Percentiles rank a stretch among this genome's conserved stretches.
These are phyloP conservation scores for Fabriciana adippe DNA, from an alignment of 2,888 invertebrate genomes.

Conservation along the genomic window DNA sequence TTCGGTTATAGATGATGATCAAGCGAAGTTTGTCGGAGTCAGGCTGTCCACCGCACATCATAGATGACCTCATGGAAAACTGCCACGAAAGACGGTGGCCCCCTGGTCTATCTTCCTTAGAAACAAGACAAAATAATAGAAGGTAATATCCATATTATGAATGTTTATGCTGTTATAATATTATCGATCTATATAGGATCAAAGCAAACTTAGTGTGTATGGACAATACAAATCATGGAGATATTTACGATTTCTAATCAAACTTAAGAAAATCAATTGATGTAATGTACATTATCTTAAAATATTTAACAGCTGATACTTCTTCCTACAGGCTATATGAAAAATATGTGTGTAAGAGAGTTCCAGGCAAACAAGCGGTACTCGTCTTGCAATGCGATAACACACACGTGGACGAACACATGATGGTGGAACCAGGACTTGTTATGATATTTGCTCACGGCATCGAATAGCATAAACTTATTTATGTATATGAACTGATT, in stretches of 20 bases:
- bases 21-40: constrained; percentile 95
- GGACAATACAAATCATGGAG: too few species aligned
- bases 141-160: constrained; percentile 73
- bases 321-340: constrained; percentile 85
- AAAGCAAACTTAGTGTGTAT: too few species aligned
- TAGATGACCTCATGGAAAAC: constrained; percentile 98
- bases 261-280: neutral
- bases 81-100: constrained; percentile 98
- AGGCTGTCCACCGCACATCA: constrained; percentile 95
- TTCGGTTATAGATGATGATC: constrained; percentile 89
- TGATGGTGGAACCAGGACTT: constrained; percentile 97
- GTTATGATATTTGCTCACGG: constrained; percentile 99
- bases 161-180: too few species aligned
- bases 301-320: neutral
- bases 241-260: neutral
- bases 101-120: constrained; percentile 93
- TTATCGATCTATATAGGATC: too few species aligned
- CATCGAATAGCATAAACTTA: constrained; percentile 84
- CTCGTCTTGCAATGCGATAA: constrained; percentile 97
- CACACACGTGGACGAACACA: constrained; percentile 96
- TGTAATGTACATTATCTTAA: neutral
- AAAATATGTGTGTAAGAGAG: constrained; percentile 95
- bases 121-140: constrained; percentile 96
- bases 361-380: constrained; percentile 98
- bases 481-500: constrained; percentile 10